Base-by-base conservation (phyloP, 2,113 vertebrate species). In the Carassius gibelio region DNA sequence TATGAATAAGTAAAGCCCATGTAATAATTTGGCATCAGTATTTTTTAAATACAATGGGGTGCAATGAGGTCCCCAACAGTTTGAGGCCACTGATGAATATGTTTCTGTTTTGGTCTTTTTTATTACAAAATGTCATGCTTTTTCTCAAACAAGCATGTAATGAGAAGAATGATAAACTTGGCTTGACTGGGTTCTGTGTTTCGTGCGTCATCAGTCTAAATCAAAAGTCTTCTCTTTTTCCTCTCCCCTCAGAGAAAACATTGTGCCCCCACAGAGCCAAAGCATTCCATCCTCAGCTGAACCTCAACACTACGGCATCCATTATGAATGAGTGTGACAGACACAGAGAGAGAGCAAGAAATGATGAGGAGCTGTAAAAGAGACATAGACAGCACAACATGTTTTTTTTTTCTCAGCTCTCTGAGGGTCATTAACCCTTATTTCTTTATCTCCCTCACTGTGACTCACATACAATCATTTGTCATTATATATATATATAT, bases 321-420 rank as follows among this genome's bases (percentile, higher is more conserved):
- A 86, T 86, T 84, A 86, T 81, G 36, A 88, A 88, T 82, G 82
- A 88, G 30, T 48, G 48, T 1, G 80, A 82, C 62, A 71, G 64
- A 71, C 61, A 81, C 5, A n/a, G 61, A 80, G 48, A 36, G 19
- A 64, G n/a, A 81, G 78, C 3, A 21, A 81, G 61, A 80, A 10
- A 64, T 1, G 2, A 21, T 17, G 38, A 48, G 59, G 3, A 13
- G 3, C 38, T 17, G 59, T 23, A 5, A 62, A 9, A 78, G 57
- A 84, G 2, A 57, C 4, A 42, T 30, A 30, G 64, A 52, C 80
- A 82, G 23, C 23, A 55, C 64, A 36, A 82, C 64, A 81, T 66
- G 62, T 52, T 57, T 81, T 45, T 42, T 7, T 42, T 81, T 81
- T 68, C 61, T 50, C 59, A 30, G 26, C 38, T 66, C 38, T 66